Evolutionary conservation across 35 echinoderm and acorn worm genomes (phyloP).

Genomic region (Acanthaster planci): DNA sequence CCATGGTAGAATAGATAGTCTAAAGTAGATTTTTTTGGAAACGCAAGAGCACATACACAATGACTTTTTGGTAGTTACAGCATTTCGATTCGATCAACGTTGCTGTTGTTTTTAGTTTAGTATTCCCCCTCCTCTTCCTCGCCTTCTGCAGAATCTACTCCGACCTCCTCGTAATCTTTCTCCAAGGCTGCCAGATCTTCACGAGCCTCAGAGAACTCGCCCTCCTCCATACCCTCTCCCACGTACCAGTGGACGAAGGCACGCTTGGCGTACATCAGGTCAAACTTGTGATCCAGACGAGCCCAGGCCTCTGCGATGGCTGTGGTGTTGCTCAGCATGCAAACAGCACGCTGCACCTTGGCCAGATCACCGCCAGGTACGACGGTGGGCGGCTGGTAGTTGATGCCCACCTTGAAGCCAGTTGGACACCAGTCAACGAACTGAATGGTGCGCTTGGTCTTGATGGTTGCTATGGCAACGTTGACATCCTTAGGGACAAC

Average conservation of each 20-base stretch:
- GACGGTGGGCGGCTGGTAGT: slow-evolving; percentile 90
- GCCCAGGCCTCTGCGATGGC: slow-evolving; percentile 94
- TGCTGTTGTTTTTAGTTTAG: too few species aligned
- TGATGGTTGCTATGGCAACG: slow-evolving; percentile 93
- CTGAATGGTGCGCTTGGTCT: slow-evolving; percentile 98
- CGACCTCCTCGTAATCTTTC: slow-evolving; percentile 91
- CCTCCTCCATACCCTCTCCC: slow-evolving; percentile 93
- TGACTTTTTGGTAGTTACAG: too few species aligned
- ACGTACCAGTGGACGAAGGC: slow-evolving; percentile 95
- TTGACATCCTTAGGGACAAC: slow-evolving; percentile 99
- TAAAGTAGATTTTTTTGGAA: too few species aligned
- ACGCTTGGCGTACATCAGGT: slow-evolving; percentile 96
- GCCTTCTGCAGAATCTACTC: slow-evolving; percentile 34
- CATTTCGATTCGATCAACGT: too few species aligned
- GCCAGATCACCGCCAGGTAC: slow-evolving; percentile 93
- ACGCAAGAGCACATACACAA: too few species aligned
- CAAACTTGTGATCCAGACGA: slow-evolving; percentile 95
- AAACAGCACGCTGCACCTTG: slow-evolving; percentile 90
- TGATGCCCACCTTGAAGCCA: slow-evolving; percentile 94
- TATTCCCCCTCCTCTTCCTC: neutral
- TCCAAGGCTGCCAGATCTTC: slow-evolving; percentile 87
- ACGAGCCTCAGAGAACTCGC: slow-evolving; percentile 90
- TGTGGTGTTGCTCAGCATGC: slow-evolving; percentile 96
- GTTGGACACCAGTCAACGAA: slow-evolving; percentile 99
- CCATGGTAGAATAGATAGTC: too few species aligned